phyloP scores from a whole-genome alignment of 1,140 invertebrate genomes.

The Agrypnia vestita region DNA sequence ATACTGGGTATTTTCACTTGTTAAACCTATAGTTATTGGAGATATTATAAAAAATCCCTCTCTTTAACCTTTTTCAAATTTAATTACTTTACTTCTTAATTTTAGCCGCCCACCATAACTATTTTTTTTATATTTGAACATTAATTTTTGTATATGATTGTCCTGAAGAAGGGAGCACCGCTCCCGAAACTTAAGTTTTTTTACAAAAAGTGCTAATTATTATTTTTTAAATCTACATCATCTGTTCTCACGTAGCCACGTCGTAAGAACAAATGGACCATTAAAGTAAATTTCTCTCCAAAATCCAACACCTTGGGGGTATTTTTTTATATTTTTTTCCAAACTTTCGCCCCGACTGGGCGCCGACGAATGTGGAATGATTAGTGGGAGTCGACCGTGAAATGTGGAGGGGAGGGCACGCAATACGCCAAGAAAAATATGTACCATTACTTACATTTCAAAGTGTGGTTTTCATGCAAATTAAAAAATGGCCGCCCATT shows the following conservation, averaged over 20 bases:
- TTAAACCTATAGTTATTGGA: too few species aligned
- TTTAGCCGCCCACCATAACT: too few species aligned
- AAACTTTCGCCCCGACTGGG: background rate
- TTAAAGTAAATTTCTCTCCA: background rate
- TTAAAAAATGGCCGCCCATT: constrained; percentile 10
- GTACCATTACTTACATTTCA: constrained; percentile 13
- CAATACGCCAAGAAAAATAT: constrained; percentile 22
- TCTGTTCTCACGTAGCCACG: background rate
- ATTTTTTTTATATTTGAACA: too few species aligned
- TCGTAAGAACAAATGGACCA: background rate
- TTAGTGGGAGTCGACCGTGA: background rate
- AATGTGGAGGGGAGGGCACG: background rate
- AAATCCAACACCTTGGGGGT: background rate
- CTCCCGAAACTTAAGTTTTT: too few species aligned
- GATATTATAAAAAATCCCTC: too few species aligned
- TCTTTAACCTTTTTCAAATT: too few species aligned
- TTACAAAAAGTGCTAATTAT: too few species aligned
- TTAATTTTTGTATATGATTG: too few species aligned
- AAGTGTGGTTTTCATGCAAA: constrained; percentile 25
- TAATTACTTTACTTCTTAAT: too few species aligned
- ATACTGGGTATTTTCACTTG: too few species aligned
- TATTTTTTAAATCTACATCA: background rate
- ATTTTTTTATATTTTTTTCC: background rate
- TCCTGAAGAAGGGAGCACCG: too few species aligned
- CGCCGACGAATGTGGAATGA: background rate